Base-by-base conservation (phyloP, 1,140 invertebrate genomes). In the Plectrocnemia conspersa region DNA sequence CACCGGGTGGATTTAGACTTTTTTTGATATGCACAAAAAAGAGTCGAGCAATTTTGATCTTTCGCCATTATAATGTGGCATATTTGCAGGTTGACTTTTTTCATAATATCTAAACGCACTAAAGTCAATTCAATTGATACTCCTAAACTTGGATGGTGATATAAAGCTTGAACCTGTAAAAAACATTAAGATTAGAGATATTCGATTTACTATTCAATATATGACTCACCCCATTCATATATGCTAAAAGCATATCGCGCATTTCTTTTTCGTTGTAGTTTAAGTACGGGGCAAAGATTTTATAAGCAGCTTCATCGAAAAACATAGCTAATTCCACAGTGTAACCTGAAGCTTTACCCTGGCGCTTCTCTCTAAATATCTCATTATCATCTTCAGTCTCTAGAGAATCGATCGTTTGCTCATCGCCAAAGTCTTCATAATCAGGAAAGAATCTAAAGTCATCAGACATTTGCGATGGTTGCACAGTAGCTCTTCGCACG, bases 71-170 rank as follows among this genome's bases (percentile, higher is more conserved):
- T 79, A 71, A 50, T 79, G 68, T 0, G 80, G 75, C 45, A 77
- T 55, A 13, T 55, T 53, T 1, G 59, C 11, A 0, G 86, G 85
- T 64, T 88, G 85, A 0, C n/a, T n/a, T 66, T 70, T 41, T 81
- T 78, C 68, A 88, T 80, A 19, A 90, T 70, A 58, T 88, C 85
- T 40, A 90, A 61, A 15, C 82, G 73, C 13, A 86, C 82, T 16
- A 89, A 66, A 10, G 80, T 81, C n/a, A 90, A 68, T 40, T 88
- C 81, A 10, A 89, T 73, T 21, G 69, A 65, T 0, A 71, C 73
- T 1, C 84, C 84, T 9, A 88, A 68, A 49, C 84, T 86, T 1
- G 82, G 78, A 66, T 89, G 86, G 61, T 86, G 82, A 65, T 85
- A 89, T 3, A 89, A 58, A 0, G 86, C 86, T 77, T 90, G 87